These are phyloP conservation scores for Alethe castanea DNA, from an alignment of 2,113 vertebrate species.

Conservation along the genomic window DNA sequence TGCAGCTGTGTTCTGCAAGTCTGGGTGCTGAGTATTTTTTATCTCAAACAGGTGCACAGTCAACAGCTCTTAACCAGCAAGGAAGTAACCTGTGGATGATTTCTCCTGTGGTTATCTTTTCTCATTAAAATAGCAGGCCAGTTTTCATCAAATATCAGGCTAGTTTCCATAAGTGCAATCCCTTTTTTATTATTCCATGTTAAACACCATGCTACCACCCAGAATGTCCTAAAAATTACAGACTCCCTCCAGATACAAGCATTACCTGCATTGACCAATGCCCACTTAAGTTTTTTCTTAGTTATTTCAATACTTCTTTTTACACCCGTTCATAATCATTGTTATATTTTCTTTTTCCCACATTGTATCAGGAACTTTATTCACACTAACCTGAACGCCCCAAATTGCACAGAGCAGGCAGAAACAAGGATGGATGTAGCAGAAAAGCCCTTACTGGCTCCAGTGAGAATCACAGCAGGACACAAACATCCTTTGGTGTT, in stretches of 20 bases:
- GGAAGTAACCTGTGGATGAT: not conserved
- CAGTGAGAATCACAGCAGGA: not conserved
- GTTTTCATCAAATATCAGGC: not conserved
- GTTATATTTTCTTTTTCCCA: not conserved
- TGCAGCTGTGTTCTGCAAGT: slow-evolving; percentile 31
- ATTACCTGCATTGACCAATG: not conserved
- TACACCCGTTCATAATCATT: not conserved
- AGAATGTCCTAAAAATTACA: not conserved
- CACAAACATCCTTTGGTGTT: accelerated
- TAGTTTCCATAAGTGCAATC: not conserved
- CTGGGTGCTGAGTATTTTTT: not conserved
- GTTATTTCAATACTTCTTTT: not conserved
- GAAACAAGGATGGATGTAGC: not conserved
- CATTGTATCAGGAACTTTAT: not conserved
- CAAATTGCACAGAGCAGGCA: not conserved
- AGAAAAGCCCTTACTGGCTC: not conserved
- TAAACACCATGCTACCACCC: not conserved
- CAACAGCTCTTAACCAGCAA: not conserved
- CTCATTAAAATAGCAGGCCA: not conserved
- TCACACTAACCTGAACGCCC: not conserved
- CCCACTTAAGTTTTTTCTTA: not conserved
- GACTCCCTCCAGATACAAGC: not conserved
- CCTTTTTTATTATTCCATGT: not conserved
- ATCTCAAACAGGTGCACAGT: slow-evolving; percentile 33
- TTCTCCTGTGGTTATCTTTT: not conserved